These are phyloP conservation scores for Aselliscus stoliczkanus DNA, from an alignment of 2,797 vertebrate genomes.

Conservation along the genomic window DNA sequence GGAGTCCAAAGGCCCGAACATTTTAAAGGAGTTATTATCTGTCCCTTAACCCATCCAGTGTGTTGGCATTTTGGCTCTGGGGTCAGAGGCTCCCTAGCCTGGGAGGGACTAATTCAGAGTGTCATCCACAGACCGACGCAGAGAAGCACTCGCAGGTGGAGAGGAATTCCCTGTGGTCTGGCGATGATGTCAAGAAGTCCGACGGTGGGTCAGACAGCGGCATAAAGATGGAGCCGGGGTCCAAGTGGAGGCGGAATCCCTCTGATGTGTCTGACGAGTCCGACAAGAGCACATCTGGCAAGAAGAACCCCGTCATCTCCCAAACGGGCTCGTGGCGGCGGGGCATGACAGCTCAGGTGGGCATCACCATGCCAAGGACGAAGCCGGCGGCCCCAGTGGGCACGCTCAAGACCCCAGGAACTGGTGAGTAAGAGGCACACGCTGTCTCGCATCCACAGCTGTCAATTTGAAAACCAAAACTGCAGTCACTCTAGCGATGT, in stretches of 20 bases:
- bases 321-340: conserved; percentile 96
- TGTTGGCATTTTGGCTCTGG: background rate
- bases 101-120: conserved; percentile 9
- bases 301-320: conserved; percentile 89
- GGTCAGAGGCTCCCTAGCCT: background rate
- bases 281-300: conserved; percentile 91
- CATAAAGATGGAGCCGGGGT: conserved; percentile 89
- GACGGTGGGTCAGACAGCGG: conserved; percentile 91
- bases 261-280: conserved; percentile 96
- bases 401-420: conserved; percentile 88
- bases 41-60: background rate
- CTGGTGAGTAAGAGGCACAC: conserved; percentile 83
- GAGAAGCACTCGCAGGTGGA: conserved; percentile 92
- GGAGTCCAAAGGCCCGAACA: background rate
- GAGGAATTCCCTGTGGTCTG: conserved; percentile 86
- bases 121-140: conserved; percentile 89
- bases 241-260: conserved; percentile 92
- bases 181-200: conserved; percentile 91
- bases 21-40: background rate
- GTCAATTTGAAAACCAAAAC: background rate
- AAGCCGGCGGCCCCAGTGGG: conserved; percentile 85
- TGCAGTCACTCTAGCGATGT: background rate
- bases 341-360: conserved; percentile 96
- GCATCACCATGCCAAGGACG: conserved; percentile 92
- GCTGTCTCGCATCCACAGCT: rapidly evolving